Evolutionary conservation across 2,797 vertebrate genomes (phyloP).

Genomic region (Sciurus vulgaris): DNA sequence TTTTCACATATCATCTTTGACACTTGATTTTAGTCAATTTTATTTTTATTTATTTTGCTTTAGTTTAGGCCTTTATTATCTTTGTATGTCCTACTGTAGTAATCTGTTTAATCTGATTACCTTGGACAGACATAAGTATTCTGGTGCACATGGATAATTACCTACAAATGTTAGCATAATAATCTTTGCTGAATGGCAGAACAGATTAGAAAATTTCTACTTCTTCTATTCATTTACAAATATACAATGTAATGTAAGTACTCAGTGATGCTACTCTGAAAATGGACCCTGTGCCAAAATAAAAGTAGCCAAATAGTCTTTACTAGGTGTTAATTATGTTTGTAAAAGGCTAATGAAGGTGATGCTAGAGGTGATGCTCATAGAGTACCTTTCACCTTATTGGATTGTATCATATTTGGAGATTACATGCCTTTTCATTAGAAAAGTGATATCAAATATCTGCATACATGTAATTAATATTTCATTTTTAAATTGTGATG

Average conservation of each 20-base stretch:
- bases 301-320: background rate
- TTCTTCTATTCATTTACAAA: constrained; percentile 28
- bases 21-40: background rate
- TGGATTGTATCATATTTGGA: background rate
- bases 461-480: background rate
- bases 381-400: background rate
- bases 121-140: background rate
- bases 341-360: background rate
- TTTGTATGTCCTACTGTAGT: background rate
- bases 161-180: background rate
- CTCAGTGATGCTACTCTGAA: background rate
- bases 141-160: background rate
- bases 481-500: constrained; percentile 15
- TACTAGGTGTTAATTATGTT: background rate
- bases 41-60: background rate
- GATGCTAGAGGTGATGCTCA: background rate
- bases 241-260: background rate
- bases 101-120: background rate
- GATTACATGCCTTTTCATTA: background rate
- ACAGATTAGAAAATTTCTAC: background rate
- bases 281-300: background rate
- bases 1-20: background rate
- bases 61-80: background rate
- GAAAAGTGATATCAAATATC: background rate
- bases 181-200: background rate